phyloP scores from a whole-genome alignment of 2,113 vertebrate genomes.

The Aegithalos caudatus region DNA sequence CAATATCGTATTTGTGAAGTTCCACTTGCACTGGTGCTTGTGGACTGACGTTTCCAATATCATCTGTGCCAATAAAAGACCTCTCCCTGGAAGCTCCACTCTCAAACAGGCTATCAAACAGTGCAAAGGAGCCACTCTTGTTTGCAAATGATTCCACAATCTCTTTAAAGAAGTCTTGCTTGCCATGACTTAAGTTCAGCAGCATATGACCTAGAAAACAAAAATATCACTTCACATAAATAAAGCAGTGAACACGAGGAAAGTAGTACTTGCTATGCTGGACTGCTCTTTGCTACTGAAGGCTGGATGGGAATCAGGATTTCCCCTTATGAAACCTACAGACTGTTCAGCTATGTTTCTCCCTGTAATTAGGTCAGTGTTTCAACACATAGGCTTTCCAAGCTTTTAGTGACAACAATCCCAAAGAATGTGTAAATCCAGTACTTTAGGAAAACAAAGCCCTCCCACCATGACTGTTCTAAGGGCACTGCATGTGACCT shows the following conservation, averaged over 20 bases:
- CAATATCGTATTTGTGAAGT: slow-evolving; percentile 83
- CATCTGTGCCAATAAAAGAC: slow-evolving; percentile 87
- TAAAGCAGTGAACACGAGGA: background rate
- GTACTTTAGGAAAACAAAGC: background rate
- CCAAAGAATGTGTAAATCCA: background rate
- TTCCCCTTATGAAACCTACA: background rate
- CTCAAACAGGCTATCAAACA: slow-evolving; percentile 85
- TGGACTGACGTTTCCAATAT: slow-evolving; percentile 76
- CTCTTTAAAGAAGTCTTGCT: slow-evolving; percentile 83
- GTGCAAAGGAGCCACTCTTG: slow-evolving; percentile 77
- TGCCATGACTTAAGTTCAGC: slow-evolving; percentile 82
- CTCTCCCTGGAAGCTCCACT: slow-evolving; percentile 62
- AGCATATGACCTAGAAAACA: slow-evolving; percentile 87
- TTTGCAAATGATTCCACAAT: slow-evolving; percentile 92
- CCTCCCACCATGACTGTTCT: background rate
- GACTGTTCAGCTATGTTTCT: background rate
- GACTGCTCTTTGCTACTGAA: background rate
- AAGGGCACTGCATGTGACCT: background rate
- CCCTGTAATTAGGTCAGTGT: background rate
- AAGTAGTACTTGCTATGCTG: background rate
- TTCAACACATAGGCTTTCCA: background rate
- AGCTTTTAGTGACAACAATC: background rate
- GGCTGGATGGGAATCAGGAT: background rate
- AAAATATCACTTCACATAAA: background rate
- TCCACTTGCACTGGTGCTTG: slow-evolving; percentile 77